A percentile compares a stretch with the other conserved stretches of the same genome.
These are phyloP conservation scores for Trichonephila inaurata DNA, from an alignment of 1,140 invertebrate genomes.

Conservation along the genomic window DNA sequence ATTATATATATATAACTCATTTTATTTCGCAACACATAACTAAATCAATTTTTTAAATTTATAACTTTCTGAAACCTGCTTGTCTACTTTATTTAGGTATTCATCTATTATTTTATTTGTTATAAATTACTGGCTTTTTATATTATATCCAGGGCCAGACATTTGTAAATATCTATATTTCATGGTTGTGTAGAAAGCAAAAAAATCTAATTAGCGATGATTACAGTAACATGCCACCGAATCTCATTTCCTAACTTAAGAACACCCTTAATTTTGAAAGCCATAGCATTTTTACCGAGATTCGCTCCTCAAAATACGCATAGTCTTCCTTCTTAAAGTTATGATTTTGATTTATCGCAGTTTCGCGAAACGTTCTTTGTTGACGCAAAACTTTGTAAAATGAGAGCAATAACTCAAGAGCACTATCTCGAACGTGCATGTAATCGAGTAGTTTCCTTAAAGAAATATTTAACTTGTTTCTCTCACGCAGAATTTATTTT, in stretches of 20 bases:
- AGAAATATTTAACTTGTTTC: conserved; percentile 18
- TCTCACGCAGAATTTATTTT: neutral
- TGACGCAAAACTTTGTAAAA: neutral
- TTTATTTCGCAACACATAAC: no score
- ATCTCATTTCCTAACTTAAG: neutral
- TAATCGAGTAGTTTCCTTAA: conserved; percentile 2
- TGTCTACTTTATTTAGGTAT: no score
- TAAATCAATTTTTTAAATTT: no score
- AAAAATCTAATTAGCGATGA: neutral
- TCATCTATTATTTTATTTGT: no score
- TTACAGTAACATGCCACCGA: neutral
- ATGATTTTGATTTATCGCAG: conserved; percentile 2
- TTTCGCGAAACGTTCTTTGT: neutral
- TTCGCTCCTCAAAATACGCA: neutral
- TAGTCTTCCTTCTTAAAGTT: neutral
- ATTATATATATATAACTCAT: no score
- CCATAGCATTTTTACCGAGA: neutral
- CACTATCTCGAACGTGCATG: neutral
- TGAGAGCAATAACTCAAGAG: conserved; percentile 6
- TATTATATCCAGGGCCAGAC: no score
- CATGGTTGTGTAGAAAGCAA: neutral
- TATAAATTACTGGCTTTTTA: no score
- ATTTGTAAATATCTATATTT: neutral
- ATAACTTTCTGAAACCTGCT: no score
- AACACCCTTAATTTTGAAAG: neutral